Evolutionary conservation across 2,113 vertebrate species (phyloP).

Genomic region (Tyto alba): DNA sequence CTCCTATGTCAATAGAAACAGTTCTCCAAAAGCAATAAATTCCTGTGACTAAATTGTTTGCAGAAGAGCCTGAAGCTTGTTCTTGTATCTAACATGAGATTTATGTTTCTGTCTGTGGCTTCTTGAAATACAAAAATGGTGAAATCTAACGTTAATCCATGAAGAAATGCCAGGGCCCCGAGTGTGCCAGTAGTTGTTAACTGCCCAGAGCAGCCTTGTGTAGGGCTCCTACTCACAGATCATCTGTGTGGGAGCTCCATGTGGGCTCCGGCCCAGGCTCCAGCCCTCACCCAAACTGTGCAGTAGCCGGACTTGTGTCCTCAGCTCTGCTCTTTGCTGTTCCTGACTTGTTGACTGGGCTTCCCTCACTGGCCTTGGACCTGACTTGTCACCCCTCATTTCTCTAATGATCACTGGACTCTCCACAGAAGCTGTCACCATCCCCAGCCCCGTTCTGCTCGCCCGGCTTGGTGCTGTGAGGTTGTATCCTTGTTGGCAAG

Average conservation of each 20-base stretch:
- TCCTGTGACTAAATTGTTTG: not conserved
- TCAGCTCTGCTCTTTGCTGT: not conserved
- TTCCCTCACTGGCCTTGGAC: not conserved
- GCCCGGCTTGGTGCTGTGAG: not conserved
- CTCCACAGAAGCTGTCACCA: too few species aligned
- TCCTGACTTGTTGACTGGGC: not conserved
- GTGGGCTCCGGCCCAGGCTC: not conserved
- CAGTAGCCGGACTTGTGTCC: not conserved
- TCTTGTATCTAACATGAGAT: not conserved
- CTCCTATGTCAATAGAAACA: not conserved
- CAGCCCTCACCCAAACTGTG: not conserved
- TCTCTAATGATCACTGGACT: not conserved
- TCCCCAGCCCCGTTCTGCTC: not conserved
- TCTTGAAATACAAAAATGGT: not conserved
- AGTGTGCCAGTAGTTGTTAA: not conserved
- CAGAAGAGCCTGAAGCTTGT: not conserved
- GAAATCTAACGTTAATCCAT: not conserved
- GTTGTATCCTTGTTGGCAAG: not conserved
- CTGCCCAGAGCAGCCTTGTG: not conserved
- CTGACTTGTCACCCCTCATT: not conserved
- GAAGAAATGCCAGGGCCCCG: not conserved
- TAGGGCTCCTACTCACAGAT: not conserved
- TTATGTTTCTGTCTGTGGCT: not conserved
- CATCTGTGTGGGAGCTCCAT: not conserved
- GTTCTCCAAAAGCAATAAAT: not conserved